These are phyloP conservation scores for Lapara coniferarum DNA, from an alignment of 2,888 invertebrate species.

Conservation along the genomic window DNA sequence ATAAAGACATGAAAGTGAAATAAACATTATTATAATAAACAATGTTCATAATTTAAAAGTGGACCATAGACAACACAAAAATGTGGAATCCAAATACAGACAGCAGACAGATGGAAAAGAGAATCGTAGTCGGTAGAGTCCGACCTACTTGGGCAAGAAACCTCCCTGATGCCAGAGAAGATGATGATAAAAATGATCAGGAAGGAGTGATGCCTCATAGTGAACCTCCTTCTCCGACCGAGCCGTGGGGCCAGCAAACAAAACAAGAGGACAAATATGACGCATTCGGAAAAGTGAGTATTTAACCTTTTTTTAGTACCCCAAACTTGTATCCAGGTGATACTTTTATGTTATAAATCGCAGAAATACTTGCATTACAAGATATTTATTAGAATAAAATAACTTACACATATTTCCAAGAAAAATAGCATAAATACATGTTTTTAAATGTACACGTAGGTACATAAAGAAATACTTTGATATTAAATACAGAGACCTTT, in stretches of 20 bases:
- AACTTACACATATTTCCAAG: too few relatives aligned
- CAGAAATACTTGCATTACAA: too few relatives aligned
- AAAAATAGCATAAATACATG: neutral
- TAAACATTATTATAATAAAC: neutral
- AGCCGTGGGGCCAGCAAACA: conserved; percentile 66
- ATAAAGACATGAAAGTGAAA: neutral
- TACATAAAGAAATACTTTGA: neutral
- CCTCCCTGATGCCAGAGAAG: conserved; percentile 74
- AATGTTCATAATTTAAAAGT: conserved; percentile 25
- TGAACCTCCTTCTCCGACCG: conserved; percentile 74
- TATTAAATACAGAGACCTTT: too few relatives aligned
- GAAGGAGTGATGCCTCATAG: conserved; percentile 75
- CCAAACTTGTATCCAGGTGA: too few relatives aligned
- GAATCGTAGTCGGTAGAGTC: conserved; percentile 84
- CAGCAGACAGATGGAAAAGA: conserved; percentile 83
- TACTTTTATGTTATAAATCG: too few relatives aligned
- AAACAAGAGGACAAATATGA: conserved; percentile 82
- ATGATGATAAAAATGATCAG: conserved; percentile 70
- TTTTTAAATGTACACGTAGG: neutral
- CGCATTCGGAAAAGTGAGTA: conserved; percentile 82
- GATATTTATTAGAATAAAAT: too few relatives aligned
- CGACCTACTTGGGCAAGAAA: conserved; percentile 82
- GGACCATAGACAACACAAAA: conserved; percentile 32
- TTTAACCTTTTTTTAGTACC: too few relatives aligned
- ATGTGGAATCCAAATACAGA: conserved; percentile 81